Conservation (phyloP, 2,113 vertebrate species). For the Trogon melanurus region DNA sequence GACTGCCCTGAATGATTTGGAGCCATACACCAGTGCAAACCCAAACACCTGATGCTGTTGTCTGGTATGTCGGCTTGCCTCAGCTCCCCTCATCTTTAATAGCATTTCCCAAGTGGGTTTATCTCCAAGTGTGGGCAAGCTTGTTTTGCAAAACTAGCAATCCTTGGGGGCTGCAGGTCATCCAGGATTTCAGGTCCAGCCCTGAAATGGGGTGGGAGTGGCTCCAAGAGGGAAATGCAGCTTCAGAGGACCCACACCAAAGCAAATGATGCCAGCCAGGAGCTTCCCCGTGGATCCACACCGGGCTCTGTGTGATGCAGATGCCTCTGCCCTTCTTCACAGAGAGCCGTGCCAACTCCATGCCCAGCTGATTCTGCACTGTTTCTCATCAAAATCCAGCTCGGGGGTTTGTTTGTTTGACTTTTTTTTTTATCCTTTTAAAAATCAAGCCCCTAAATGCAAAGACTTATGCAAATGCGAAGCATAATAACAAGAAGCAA, state of each 20-base stretch:
- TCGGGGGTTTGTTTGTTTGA: constrained; percentile 16
- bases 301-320: not conserved
- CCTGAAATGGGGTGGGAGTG: not conserved
- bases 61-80: not conserved
- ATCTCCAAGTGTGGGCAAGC: not conserved
- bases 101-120: not conserved
- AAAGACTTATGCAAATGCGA: constrained; percentile 39
- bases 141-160: not conserved
- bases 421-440: not conserved
- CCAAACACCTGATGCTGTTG: not conserved
- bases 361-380: not conserved
- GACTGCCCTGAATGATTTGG: not conserved
- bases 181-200: not conserved
- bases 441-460: constrained; percentile 54
- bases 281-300: fast-evolving
- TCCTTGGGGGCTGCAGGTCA: not conserved
- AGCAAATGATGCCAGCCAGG: not conserved
- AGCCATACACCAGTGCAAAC: not conserved
- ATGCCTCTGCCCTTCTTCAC: not conserved
- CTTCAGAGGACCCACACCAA: not conserved
- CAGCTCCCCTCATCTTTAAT: not conserved
- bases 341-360: not conserved
- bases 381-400: constrained; percentile 51
- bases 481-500: constrained; percentile 49
- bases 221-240: not conserved